Evolutionary conservation across 2,888 invertebrate species (phyloP).

Genomic region (Syritta pipiens): DNA sequence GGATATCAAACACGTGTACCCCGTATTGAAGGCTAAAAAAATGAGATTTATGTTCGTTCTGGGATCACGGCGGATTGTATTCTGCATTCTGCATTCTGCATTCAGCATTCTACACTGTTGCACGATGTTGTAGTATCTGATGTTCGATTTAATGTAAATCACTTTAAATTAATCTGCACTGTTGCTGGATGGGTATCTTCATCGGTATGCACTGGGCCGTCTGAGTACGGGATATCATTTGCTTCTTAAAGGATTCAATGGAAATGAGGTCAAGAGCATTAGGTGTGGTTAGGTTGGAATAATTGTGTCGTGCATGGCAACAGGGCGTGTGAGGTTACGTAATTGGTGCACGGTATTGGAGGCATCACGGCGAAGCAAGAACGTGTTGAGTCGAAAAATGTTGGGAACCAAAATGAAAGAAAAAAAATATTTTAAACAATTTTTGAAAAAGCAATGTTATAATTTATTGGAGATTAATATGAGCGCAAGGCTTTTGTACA

Average conservation of each 20-base stretch:
- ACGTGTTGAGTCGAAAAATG: too few relatives aligned
- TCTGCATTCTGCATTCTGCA: conserved; percentile 27
- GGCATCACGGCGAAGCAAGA: too few relatives aligned
- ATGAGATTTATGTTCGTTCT: conserved; percentile 50
- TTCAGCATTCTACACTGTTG: conserved; percentile 38
- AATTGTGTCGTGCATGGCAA: background rate
- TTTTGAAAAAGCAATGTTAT: too few relatives aligned
- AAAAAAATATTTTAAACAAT: too few relatives aligned
- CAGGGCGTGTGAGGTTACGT: too few relatives aligned
- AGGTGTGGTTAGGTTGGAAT: background rate
- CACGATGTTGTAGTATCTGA: conserved; percentile 60
- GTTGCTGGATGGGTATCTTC: background rate
- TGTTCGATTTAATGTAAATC: conserved; percentile 68
- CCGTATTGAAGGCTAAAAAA: conserved; percentile 20
- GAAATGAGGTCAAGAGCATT: background rate
- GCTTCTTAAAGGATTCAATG: background rate
- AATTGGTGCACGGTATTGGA: too few relatives aligned
- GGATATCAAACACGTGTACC: conserved; percentile 39
- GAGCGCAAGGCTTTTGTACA: too few relatives aligned
- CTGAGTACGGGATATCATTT: background rate
- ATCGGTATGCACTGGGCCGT: background rate
- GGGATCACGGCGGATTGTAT: conserved; percentile 25
- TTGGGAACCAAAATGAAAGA: too few relatives aligned
- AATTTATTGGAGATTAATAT: too few relatives aligned
- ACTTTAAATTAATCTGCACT: conserved; percentile 52